A percentile compares a stretch with the other conserved stretches of the same genome.
These are phyloP conservation scores for Beroe forskalii DNA, from an alignment of 37 sponge, comb jelly and placozoan species.

Conservation along the genomic window DNA sequence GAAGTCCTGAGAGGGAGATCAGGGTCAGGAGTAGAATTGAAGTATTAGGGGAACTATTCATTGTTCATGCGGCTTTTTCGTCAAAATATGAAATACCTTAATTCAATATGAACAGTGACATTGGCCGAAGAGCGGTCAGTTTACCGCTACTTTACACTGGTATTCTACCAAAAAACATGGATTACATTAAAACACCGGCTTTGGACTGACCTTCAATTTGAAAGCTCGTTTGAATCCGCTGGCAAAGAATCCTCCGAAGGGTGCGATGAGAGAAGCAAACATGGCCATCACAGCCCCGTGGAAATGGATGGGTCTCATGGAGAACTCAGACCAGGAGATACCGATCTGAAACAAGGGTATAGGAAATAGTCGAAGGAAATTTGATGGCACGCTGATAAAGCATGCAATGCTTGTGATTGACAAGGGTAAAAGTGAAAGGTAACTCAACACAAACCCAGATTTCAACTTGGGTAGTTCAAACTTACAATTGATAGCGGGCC, in stretches of 20 bases:
- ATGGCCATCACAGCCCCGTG: slow-evolving; percentile 84
- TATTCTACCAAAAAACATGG: too few relatives aligned
- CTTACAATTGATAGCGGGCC: slow-evolving; percentile 18
- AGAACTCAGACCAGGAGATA: slow-evolving; percentile 25
- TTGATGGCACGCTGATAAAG: neutral
- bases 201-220: slow-evolving; percentile 86
- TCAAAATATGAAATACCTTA: too few relatives aligned
- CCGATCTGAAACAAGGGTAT: slow-evolving; percentile 48
- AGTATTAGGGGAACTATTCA: too few relatives aligned
- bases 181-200: too few relatives aligned
- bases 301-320: slow-evolving; percentile 71
- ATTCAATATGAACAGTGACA: too few relatives aligned
- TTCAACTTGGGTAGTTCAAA: too few relatives aligned
- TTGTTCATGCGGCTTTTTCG: too few relatives aligned
- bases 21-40: too few relatives aligned
- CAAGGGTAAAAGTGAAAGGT: neutral
- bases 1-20: slow-evolving; percentile 91
- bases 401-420: too few relatives aligned
- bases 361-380: neutral
- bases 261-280: slow-evolving; percentile 95
- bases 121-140: too few relatives aligned
- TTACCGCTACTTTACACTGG: neutral
- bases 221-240: slow-evolving; percentile 98
- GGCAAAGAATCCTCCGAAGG: slow-evolving; percentile 99
- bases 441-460: too few relatives aligned